These are phyloP conservation scores for Aythya baeri DNA, from an alignment of 2,113 vertebrate species.

Conservation along the genomic window DNA sequence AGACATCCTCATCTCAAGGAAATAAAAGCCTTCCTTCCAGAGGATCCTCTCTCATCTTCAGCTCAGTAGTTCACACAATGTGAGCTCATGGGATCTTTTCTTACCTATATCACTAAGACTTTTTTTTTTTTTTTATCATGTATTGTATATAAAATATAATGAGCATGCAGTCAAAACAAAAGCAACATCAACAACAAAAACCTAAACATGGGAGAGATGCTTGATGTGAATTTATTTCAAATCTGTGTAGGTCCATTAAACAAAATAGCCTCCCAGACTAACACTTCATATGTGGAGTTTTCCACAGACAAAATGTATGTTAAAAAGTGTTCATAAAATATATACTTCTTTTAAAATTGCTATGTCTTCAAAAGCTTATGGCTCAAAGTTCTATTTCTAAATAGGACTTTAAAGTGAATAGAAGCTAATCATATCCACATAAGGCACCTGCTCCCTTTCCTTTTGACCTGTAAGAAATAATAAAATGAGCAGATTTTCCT, in stretches of 20 bases:
- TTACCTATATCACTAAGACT: neutral
- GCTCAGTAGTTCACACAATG: neutral
- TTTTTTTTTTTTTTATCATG: neutral
- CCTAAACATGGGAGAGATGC: neutral
- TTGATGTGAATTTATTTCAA: neutral
- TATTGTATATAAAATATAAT: neutral
- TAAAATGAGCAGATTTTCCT: neutral
- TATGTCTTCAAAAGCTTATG: neutral
- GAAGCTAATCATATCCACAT: neutral
- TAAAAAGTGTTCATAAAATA: neutral
- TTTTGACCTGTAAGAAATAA: conserved; percentile 2
- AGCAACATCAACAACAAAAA: neutral
- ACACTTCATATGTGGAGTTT: neutral
- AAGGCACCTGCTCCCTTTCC: neutral
- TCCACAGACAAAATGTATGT: neutral
- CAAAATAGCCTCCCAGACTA: neutral
- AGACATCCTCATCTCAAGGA: neutral
- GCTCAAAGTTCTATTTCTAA: neutral
- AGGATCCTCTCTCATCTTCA: neutral
- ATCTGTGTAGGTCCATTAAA: neutral
- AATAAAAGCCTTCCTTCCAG: neutral
- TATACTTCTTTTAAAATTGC: neutral
- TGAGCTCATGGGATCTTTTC: neutral
- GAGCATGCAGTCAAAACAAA: neutral
- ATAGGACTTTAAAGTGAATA: neutral